These are phyloP conservation scores for Mastomys natalensis DNA, from an alignment of 2,113 vertebrate species.

Conservation along the genomic window DNA sequence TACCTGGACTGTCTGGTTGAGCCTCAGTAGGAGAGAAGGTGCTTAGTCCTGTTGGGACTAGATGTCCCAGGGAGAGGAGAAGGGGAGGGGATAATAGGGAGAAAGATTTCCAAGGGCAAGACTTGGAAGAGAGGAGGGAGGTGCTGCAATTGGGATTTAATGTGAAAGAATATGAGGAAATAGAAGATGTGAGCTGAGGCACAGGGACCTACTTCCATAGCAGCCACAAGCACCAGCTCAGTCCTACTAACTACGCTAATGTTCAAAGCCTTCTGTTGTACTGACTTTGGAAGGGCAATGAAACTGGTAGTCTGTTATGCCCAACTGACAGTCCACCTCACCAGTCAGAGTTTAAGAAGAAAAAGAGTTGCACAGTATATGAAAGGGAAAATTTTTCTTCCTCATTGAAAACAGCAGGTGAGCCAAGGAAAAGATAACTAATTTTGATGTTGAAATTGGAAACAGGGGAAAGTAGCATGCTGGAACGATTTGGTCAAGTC, in stretches of 20 bases:
- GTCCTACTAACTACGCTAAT: neutral
- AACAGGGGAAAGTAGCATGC: neutral
- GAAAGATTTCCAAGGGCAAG: too few relatives aligned
- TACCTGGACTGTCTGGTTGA: too few relatives aligned
- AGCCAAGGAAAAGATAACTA: neutral
- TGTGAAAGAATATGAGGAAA: too few relatives aligned
- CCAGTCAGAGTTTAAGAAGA: neutral
- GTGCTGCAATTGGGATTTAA: too few relatives aligned
- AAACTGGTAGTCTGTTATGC: neutral
- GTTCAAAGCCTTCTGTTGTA: neutral
- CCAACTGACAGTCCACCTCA: neutral
- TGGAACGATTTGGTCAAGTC: conserved; percentile 20
- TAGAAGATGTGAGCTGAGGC: neutral
- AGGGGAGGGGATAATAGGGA: too few relatives aligned
- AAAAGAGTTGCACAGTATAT: neutral
- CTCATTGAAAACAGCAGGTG: neutral
- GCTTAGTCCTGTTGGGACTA: too few relatives aligned
- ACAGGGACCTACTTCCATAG: accelerated
- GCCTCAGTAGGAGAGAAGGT: too few relatives aligned
- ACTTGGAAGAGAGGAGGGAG: too few relatives aligned
- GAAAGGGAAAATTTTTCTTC: neutral
- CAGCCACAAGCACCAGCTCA: neutral
- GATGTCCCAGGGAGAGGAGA: too few relatives aligned
- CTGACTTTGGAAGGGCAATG: neutral
- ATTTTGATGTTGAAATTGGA: conserved; percentile 9